Evolutionary conservation across 2,797 vertebrate genomes (phyloP), one percentile per base, ranked within the genome.

Genomic region (Hybognathus amarus): DNA sequence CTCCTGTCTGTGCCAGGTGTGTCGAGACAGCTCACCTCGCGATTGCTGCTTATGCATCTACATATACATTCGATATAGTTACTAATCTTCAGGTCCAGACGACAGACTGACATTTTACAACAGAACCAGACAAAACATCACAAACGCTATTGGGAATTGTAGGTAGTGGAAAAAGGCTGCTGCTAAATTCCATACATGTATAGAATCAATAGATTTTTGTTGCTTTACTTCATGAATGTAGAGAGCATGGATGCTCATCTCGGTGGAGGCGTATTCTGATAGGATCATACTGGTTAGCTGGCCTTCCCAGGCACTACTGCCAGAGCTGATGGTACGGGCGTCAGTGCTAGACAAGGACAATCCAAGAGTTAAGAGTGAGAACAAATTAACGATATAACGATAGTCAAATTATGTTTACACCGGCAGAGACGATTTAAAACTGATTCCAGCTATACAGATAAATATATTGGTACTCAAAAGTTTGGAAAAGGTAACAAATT

Each of bases 191-290:
- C 33, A 36, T 33, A 66, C 33, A 66, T 38, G 30, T 66, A 22
- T 36, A 8, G 15, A 66, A 66, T 66, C 63, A 4, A 20, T 67
- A 7, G 27, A 63, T 5, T 36, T 24, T 4, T 82, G 61, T 4
- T 27, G 45, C 24, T 67, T 94, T 92, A 98, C 98, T 96, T 99
- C 97, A 1, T 99, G 98, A 93, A 99, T 98, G 90, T 98, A 98
- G 88, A 99, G 94, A 12, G 98, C 97, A 0, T 99, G 98, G 85
- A 99, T 95, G 92, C 98, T 99, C 98, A 99, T 99, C 91, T 99
- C 98, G 0, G 97, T 99, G 64, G 97, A 99, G 11, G 98, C 97
- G 0, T 98, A 99, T 87, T 99, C 98, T 0, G 98, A 99, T 73
- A 99, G 93, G 86, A 98, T 94, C 93, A 98, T 91, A 92, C 98